A percentile compares a stretch with the other conserved stretches of the same genome.
Evolutionary conservation across 30 jellyfish, hydroid and myxozoan genomes (phyloP).

Genomic region (Morbakka virulenta): DNA sequence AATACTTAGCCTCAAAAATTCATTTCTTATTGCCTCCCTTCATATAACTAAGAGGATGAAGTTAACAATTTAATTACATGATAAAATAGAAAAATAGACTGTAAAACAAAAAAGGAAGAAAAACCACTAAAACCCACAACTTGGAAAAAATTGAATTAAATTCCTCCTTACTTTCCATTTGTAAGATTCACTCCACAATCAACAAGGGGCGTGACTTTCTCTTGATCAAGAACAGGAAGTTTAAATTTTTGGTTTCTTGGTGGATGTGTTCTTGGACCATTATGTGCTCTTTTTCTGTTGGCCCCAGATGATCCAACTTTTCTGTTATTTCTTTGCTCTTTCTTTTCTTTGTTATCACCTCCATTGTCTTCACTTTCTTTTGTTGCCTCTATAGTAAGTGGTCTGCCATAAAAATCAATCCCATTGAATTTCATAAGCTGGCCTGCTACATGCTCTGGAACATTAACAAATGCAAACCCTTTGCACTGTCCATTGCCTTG

Average conservation of each 20-base stretch:
- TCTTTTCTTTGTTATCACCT: slow-evolving; percentile 69
- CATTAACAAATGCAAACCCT: slow-evolving; percentile 88
- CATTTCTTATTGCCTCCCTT: too few relatives aligned
- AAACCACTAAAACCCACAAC: too few relatives aligned
- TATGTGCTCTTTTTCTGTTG: background rate
- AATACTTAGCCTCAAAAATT: too few relatives aligned
- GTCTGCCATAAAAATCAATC: slow-evolving; percentile 86
- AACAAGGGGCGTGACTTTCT: slow-evolving; percentile 70
- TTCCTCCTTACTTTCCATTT: slow-evolving; percentile 40
- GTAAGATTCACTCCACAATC: slow-evolving; percentile 94
- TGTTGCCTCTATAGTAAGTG: slow-evolving; percentile 80
- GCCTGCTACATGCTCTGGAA: slow-evolving; percentile 88
- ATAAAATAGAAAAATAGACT: too few relatives aligned
- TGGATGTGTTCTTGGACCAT: slow-evolving; percentile 32
- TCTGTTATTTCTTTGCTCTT: slow-evolving; percentile 36
- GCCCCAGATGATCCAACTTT: slow-evolving; percentile 20
- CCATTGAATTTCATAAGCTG: slow-evolving; percentile 87
- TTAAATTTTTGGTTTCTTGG: slow-evolving; percentile 23
- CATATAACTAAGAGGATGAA: too few relatives aligned
- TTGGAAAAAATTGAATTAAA: background rate
- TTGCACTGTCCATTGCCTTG: slow-evolving; percentile 71
- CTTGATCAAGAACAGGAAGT: slow-evolving; percentile 81
- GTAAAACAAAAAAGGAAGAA: too few relatives aligned
- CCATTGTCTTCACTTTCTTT: slow-evolving; percentile 77
- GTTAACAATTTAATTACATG: too few relatives aligned